Conservation (phyloP, 2,888 invertebrate genomes). For the Chironomus tentans region DNA sequence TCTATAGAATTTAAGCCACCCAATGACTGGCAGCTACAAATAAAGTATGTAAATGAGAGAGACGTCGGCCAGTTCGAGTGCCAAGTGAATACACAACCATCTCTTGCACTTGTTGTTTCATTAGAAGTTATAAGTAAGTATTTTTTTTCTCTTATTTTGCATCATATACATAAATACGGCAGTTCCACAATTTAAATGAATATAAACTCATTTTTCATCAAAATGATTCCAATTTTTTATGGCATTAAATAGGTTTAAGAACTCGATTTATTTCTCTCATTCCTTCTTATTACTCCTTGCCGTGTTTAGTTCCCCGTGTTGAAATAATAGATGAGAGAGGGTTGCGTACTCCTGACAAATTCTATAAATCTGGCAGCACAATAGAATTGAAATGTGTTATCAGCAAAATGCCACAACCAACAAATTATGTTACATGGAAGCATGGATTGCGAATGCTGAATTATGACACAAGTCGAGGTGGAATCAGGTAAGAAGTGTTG, state of each 20-base stretch:
- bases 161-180: too few species aligned
- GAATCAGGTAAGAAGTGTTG: conserved; percentile 55
- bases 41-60: conserved; percentile 61
- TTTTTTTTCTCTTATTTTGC: not conserved
- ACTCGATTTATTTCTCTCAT: conserved; percentile 2
- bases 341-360: conserved; percentile 64
- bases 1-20: conserved; percentile 60
- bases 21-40: conserved; percentile 66
- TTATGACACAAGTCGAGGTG: conserved; percentile 69
- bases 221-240: not conserved
- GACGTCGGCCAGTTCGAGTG: conserved; percentile 74
- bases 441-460: conserved; percentile 65
- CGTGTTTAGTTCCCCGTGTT: conserved; percentile 61
- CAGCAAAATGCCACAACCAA: conserved; percentile 67
- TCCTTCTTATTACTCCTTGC: not conserved
- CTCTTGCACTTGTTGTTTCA: conserved; percentile 58
- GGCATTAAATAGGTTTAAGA: conserved; percentile 15
- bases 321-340: conserved; percentile 74
- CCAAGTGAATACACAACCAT: conserved; percentile 70
- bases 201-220: not conserved
- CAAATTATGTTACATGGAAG: conserved; percentile 69
- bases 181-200: not conserved
- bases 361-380: conserved; percentile 73
- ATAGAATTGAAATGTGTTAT: conserved; percentile 74
- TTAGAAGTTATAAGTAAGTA: conserved; percentile 63